These are phyloP conservation scores for Gnathonemus longibarbis DNA, from an alignment of 2,113 vertebrate genomes.

Conservation along the genomic window DNA sequence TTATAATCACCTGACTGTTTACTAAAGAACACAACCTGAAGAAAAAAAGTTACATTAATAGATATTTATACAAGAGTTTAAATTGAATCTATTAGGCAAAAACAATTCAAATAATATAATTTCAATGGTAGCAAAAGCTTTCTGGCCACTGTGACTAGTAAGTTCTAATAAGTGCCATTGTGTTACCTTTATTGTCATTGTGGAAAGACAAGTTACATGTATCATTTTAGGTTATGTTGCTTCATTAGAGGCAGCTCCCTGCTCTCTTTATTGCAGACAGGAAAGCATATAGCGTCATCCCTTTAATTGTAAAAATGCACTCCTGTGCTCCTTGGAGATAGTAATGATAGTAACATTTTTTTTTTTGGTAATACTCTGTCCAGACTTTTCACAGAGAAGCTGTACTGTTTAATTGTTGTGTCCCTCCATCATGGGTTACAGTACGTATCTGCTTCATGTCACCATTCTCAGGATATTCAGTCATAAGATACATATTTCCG, in stretches of 20 bases:
- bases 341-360: background rate
- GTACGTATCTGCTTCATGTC: slow-evolving; percentile 50
- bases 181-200: background rate
- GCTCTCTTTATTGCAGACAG: background rate
- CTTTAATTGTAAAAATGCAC: background rate
- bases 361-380: background rate
- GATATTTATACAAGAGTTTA: background rate
- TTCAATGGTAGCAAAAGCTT: background rate
- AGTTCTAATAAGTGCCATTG: background rate
- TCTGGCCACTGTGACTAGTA: background rate
- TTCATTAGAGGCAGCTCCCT: background rate
- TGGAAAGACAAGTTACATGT: background rate
- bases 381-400: background rate
- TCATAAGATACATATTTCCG: slow-evolving; percentile 55
- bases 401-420: background rate
- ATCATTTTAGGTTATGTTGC: background rate
- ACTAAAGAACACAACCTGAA: background rate
- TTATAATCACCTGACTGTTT: background rate
- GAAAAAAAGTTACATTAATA: background rate
- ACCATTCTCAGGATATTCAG: slow-evolving; percentile 57
- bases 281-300: background rate
- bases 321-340: background rate
- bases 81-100: background rate
- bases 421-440: background rate
- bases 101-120: background rate